phyloP scores from a whole-genome alignment of 2,888 invertebrate species.

The Diarsia brunnea region DNA sequence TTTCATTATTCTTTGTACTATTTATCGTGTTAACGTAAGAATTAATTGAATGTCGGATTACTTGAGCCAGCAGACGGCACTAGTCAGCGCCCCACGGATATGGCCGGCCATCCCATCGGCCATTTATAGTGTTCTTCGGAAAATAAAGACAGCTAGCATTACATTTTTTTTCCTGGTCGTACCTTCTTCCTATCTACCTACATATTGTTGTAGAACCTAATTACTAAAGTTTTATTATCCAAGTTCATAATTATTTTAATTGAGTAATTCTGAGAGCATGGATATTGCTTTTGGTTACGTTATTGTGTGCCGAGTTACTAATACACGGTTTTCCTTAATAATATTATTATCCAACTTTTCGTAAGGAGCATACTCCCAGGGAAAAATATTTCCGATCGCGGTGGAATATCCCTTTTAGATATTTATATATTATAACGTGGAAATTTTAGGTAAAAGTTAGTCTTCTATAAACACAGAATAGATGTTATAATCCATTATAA shows the following conservation, averaged over 20 bases:
- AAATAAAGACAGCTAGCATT: conserved; percentile 72
- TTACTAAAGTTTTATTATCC: conserved; percentile 14
- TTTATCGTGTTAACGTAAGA: no score
- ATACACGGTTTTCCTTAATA: neutral
- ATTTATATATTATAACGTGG: neutral
- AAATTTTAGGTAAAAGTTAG: neutral
- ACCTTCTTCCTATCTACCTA: neutral
- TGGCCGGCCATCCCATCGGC: no score
- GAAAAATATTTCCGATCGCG: neutral
- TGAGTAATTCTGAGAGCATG: neutral
- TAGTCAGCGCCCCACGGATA: no score
- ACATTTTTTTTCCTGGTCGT: neutral
- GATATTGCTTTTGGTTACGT: conserved; percentile 18
- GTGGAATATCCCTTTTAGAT: neutral
- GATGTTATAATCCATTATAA: neutral
- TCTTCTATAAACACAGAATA: no score
- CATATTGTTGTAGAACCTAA: neutral
- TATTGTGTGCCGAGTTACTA: neutral
- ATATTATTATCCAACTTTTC: neutral
- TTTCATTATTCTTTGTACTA: no score
- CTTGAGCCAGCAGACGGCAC: no score
- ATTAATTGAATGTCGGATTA: no score
- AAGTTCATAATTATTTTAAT: conserved; percentile 2
- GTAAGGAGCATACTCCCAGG: neutral
- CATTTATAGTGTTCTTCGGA: no score